phyloP scores from a whole-genome alignment of 2,797 vertebrate genomes.

The Lepus townsendii region DNA sequence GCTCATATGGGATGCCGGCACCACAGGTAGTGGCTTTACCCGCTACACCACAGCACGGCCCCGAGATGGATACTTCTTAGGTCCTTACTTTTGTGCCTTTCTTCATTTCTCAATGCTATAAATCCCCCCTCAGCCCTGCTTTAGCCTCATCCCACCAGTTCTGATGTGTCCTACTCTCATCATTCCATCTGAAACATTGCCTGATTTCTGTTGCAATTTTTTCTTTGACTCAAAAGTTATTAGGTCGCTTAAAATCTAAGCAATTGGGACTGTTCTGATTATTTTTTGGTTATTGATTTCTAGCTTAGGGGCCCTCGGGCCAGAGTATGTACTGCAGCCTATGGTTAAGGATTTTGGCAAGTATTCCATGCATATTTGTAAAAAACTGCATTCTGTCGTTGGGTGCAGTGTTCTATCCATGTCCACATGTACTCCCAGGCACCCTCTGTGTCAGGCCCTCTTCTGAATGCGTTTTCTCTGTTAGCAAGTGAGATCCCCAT shows the following conservation, averaged over 20 bases:
- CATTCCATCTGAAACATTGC: constrained; percentile 59
- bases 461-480: constrained; percentile 11
- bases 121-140: not conserved
- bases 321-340: not conserved
- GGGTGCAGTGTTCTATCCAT: not conserved
- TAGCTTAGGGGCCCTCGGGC: constrained; percentile 22
- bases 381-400: not conserved
- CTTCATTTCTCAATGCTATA: not conserved
- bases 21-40: no score
- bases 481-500: not conserved
- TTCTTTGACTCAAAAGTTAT: constrained; percentile 50
- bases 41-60: no score
- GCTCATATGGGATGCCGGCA: no score
- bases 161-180: constrained; percentile 18
- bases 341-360: constrained; percentile 33
- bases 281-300: constrained; percentile 55
- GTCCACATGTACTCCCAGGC: not conserved
- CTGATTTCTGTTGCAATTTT: constrained; percentile 48
- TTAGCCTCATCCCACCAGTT: not conserved
- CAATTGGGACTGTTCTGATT: constrained; percentile 15
- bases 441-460: not conserved
- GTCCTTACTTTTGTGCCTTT: constrained; percentile 35
- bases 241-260: constrained; percentile 38
- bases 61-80: constrained; percentile 7
- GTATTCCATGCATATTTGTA: not conserved